A percentile compares a stretch with the other conserved stretches of the same genome.
phyloP scores from a whole-genome alignment of 2,113 vertebrate species.

The Gambusia holbrooki region DNA sequence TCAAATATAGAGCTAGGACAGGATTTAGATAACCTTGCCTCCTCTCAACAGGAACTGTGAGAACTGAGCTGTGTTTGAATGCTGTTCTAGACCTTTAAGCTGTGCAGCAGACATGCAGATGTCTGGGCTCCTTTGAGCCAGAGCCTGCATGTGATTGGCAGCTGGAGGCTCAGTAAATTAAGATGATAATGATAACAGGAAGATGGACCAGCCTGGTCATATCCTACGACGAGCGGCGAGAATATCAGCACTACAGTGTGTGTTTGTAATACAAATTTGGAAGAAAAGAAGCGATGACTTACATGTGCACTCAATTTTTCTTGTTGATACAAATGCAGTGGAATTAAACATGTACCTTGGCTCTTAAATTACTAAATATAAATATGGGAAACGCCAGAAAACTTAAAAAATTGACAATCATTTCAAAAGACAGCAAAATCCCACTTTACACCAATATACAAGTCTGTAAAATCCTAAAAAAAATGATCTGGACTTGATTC shows the following conservation, averaged over 20 bases:
- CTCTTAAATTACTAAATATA: neutral
- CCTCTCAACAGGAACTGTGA: constrained; percentile 29
- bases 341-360: neutral
- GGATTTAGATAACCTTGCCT: constrained; percentile 58
- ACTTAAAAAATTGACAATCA: neutral
- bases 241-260: neutral
- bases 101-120: constrained; percentile 44
- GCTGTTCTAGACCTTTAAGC: constrained; percentile 58
- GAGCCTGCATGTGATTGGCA: constrained; percentile 66
- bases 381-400: neutral
- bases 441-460: neutral
- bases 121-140: constrained; percentile 59
- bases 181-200: constrained; percentile 62
- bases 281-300: neutral
- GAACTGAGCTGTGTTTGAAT: constrained; percentile 44
- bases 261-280: neutral
- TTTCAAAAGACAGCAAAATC: neutral
- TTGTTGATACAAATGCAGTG: neutral
- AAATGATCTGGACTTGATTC: neutral
- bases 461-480: neutral
- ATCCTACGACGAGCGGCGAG: constrained; percentile 11
- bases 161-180: constrained; percentile 64
- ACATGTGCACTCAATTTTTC: neutral
- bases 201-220: constrained; percentile 17
- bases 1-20: constrained; percentile 28